Evolutionary conservation across 2,113 vertebrate species (phyloP).

Genomic region (Pseudois nayaur): DNA sequence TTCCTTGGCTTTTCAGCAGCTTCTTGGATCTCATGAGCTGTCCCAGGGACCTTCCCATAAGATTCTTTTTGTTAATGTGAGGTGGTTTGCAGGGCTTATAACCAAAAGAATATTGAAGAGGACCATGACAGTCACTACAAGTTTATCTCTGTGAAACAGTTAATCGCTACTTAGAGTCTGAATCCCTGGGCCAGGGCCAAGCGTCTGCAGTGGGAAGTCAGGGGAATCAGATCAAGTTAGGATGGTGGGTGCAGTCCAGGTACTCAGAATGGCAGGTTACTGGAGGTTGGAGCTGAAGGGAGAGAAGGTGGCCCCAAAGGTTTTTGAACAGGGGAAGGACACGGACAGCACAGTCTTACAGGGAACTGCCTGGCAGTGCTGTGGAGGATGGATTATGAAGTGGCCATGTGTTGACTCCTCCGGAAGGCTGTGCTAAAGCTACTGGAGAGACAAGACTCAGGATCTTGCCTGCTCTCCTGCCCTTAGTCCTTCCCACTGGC

Average conservation of each 20-base stretch:
- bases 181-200: background rate
- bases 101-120: background rate
- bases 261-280: background rate
- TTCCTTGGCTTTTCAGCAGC: background rate
- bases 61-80: background rate
- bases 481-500: background rate
- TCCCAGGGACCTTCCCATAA: background rate
- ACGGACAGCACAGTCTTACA: background rate
- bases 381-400: background rate
- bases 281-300: background rate
- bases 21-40: background rate
- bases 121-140: background rate
- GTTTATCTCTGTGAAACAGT: background rate
- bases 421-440: background rate
- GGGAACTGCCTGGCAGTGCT: background rate
- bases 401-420: background rate
- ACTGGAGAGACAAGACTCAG: background rate
- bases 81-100: background rate
- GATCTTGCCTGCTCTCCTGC: background rate
- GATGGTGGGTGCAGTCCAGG: background rate
- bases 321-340: background rate
- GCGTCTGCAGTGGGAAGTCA: background rate
- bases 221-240: background rate
- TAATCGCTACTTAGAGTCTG: background rate
- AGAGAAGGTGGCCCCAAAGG: background rate